A percentile compares a stretch with the other conserved stretches of the same genome.
These are phyloP conservation scores for Odontocolon sp. DNA, from an alignment of 2,888 invertebrate species.

Conservation along the genomic window DNA sequence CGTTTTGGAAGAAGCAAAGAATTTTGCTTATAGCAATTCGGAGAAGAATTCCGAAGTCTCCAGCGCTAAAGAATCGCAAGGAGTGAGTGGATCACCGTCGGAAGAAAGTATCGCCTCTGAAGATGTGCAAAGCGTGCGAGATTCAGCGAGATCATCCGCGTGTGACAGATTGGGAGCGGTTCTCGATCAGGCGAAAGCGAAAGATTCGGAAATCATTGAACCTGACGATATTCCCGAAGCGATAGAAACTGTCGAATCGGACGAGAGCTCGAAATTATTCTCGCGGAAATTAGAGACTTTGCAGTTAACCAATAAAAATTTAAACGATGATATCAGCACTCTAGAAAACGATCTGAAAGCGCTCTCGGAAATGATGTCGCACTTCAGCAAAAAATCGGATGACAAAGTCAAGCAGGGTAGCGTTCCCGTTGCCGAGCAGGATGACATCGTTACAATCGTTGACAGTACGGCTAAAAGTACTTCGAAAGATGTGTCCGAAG, in stretches of 20 bases:
- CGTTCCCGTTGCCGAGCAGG: not conserved
- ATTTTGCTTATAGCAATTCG: constrained; percentile 39
- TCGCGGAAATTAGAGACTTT: constrained; percentile 71
- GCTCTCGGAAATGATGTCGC: constrained; percentile 78
- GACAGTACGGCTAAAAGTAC: constrained; percentile 63
- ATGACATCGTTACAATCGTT: constrained; percentile 20
- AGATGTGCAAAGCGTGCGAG: not conserved
- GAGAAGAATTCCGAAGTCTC: constrained; percentile 47
- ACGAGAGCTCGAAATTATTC: constrained; percentile 59
- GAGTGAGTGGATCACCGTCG: constrained; percentile 33
- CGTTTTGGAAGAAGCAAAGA: constrained; percentile 63
- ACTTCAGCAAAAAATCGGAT: constrained; percentile 73
- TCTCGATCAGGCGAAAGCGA: not conserved
- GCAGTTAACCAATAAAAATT: constrained; percentile 74
- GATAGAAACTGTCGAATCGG: constrained; percentile 7
- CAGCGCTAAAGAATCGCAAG: constrained; percentile 32
- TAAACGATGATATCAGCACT: constrained; percentile 76
- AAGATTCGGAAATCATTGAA: constrained; percentile 13
- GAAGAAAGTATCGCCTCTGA: constrained; percentile 32
- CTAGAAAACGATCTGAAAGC: constrained; percentile 76
- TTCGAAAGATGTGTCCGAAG: constrained; percentile 73
- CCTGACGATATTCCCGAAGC: constrained; percentile 35
- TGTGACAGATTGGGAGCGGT: constrained; percentile 14
- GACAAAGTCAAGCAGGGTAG: constrained; percentile 65
- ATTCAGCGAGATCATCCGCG: not conserved